Conservation (phyloP, 2,888 invertebrate species). For the Apamea anceps region DNA sequence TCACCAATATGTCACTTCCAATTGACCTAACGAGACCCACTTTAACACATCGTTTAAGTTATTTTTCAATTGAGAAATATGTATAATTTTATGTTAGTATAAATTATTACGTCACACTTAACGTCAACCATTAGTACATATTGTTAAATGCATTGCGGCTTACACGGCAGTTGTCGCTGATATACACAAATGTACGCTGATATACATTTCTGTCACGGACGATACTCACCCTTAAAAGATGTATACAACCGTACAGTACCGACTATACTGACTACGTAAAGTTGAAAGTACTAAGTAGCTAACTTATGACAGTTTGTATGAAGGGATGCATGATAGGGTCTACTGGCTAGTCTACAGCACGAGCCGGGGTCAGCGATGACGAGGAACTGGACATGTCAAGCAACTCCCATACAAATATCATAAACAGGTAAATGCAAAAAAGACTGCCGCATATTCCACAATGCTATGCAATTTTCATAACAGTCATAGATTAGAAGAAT, state of each 20-base stretch:
- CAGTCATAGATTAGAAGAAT: slow-evolving; percentile 82
- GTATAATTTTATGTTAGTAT: slow-evolving; percentile 57
- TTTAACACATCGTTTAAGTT: slow-evolving; percentile 64
- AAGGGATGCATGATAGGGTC: slow-evolving; percentile 84
- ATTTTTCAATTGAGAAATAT: slow-evolving; percentile 66
- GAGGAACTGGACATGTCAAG: slow-evolving; percentile 77
- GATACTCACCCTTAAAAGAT: slow-evolving; percentile 48
- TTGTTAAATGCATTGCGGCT: slow-evolving; percentile 86
- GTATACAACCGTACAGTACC: slow-evolving; percentile 37
- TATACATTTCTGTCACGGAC: slow-evolving; percentile 39
- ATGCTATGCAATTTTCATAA: slow-evolving; percentile 88
- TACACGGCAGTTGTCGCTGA: slow-evolving; percentile 81
- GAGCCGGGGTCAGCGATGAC: slow-evolving; percentile 77
- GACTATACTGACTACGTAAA: slow-evolving; percentile 51
- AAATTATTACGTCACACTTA: slow-evolving; percentile 69
- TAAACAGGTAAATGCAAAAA: slow-evolving; percentile 72
- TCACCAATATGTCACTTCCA: slow-evolving; percentile 81
- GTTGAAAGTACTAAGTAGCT: slow-evolving; percentile 61
- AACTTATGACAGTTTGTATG: slow-evolving; percentile 74
- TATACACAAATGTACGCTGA: slow-evolving; percentile 60
- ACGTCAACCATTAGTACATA: slow-evolving; percentile 86
- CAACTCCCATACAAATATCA: slow-evolving; percentile 78
- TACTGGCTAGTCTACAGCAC: slow-evolving; percentile 82
- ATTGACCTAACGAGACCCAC: slow-evolving; percentile 75
- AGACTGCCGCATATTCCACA: slow-evolving; percentile 90